Percentiles rank a stretch among this genome's conserved stretches.
These are phyloP conservation scores for cat (Felis catus) DNA, from an alignment of 2,113 vertebrate genomes.

Conservation along the genomic window F.catus_Fca126_mat1.0 CM031420.1:68314501-68315000, in stretches of 20 bases:
- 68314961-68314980: too few species aligned
- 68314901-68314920: too few species aligned
- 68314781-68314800: slow-evolving; percentile 14
- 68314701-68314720: too few species aligned
- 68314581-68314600: too few species aligned
- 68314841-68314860: not conserved
- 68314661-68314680: too few species aligned
- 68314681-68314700: too few species aligned
- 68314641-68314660: too few species aligned
- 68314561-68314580: not conserved
- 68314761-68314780: slow-evolving; percentile 81
- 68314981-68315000: too few species aligned
- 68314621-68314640: too few species aligned
- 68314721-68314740: slow-evolving; percentile 79
- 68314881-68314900: slow-evolving; percentile 3
- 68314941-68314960: too few species aligned
- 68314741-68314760: slow-evolving; percentile 78
- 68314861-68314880: not conserved
- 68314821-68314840: not conserved
- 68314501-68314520: not conserved
- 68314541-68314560: not conserved
- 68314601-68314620: too few species aligned
- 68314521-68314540: not conserved
- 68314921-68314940: too few species aligned
- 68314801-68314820: not conserved